Base-by-base conservation (phyloP, 2,888 invertebrate genomes). In the Erpobdella octoculata region DNA sequence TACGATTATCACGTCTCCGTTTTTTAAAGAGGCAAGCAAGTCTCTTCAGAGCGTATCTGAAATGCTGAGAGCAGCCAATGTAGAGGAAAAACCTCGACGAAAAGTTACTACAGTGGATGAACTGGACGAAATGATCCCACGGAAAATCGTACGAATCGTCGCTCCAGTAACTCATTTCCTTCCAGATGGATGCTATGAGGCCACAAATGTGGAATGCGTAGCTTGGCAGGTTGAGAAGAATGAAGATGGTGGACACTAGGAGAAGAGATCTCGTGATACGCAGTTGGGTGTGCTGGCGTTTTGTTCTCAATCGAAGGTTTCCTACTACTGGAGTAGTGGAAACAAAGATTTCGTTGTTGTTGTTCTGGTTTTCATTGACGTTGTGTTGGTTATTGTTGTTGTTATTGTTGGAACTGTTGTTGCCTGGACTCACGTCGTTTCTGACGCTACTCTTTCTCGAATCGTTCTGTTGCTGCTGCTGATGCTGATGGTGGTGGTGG, bases 51-150 rank as follows among this genome's bases (percentile, higher is more conserved):
- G 75, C 75, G 58, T 70, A 72, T 18, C 76, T 59, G 65, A 76
- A 76, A 48, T 74, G 71, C n/a, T 74, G 72, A 37, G 74, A 74
- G 64, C 76, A 75, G 21, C 74, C 73, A 37, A 71, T 69, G 71
- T 75, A 76, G 18, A 76, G 72, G 66, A 75, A 75, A 31, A 76
- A 75, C 35, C 76, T 73, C 12, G 73, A 73, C 31, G 76, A 74
- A 53, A 74, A 73, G 61, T 74, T 76, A 33, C 76, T 73, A 64
- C 75, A 76, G 61, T 76, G 71, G 5, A 76, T 61, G 58, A 75
- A 70, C 70, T 74, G 74, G n/a, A 76, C 64, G 61, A 74, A 72
- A 28, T 62, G 62, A 36, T 75, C 75, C 75, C 73, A 75, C n/a
- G 73, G 46, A 35, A 69, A 35, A 3, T 28, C 31, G 59, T 67